Base-by-base conservation (phyloP, 23 tunicate genomes). In the Trididemnum nubilum region DNA sequence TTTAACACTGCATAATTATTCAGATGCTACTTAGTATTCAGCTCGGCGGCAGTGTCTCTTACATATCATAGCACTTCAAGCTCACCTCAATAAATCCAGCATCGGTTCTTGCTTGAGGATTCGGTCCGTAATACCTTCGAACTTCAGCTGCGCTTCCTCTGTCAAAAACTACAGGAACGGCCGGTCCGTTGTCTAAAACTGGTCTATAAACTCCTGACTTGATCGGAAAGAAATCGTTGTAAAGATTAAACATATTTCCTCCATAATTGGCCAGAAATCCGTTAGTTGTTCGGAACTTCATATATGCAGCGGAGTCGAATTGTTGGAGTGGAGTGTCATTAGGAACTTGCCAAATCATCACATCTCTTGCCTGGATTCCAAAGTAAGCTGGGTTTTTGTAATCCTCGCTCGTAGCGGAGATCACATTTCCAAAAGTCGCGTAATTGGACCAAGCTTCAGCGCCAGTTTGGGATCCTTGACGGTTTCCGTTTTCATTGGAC, bases 311-410 rank as follows among this genome's bases (percentile, higher is more conserved):
- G 1, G 66, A 34, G 73, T 40, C 76, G 67, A 59, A 85, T 22
- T 77, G 31, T 38, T 15, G 63, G 18, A 78, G 34, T 1, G 90
- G 90, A 19, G 90, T 86, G 80, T 86, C 85, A 39, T 86, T 86
- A 34, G 85, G 84, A 30, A 80, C 78, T 19, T 88, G 92, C 85
- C 88, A 89, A 7, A 89, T 78, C 94, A 89, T 89, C 22, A 89
- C 33, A 79, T 89, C 76, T 35, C 57, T 58, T 2, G 88, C 88
- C 33, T 78, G 67, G 35, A 89, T 9, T 25, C 73, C 86, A 63
- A 89, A 89, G 51, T 89, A 89, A 35, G 76, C 94, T 19, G 83
- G 85, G 65, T 37, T 70, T 67, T 89, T 89, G 65, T 77, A 89
- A 78, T 89, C 94, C 34, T 89, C 88, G 35, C 85, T 78, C 24